Evolutionary conservation across 2,888 invertebrate genomes (phyloP).

Genomic region (Philonicus albiceps): DNA sequence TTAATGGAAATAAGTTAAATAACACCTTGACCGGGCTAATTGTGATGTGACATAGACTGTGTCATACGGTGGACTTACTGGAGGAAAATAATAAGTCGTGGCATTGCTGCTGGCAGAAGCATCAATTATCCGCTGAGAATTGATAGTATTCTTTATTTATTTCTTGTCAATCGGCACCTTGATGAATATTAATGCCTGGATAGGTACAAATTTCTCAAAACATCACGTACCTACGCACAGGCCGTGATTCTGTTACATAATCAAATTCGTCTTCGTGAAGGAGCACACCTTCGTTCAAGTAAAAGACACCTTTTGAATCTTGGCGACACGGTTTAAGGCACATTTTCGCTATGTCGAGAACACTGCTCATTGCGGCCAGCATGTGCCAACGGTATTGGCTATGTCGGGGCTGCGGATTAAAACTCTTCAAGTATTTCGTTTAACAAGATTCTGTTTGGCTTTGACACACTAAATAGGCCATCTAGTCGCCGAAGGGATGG

Average conservation of each 20-base stretch:
- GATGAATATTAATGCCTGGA: not conserved
- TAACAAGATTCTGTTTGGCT: slow-evolving; percentile 12
- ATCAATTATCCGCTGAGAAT: not conserved
- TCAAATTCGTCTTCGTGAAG: not conserved
- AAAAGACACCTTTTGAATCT: not conserved
- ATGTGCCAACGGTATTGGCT: not conserved
- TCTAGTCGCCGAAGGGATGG: not conserved
- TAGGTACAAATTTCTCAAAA: not conserved
- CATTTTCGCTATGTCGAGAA: not conserved
- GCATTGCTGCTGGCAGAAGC: not conserved
- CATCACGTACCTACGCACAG: not conserved
- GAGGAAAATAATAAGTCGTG: not conserved
- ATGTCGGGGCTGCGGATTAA: not conserved
- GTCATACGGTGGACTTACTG: not conserved
- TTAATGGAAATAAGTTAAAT: not conserved
- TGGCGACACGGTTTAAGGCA: not conserved
- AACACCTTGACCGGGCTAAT: slow-evolving; percentile 2
- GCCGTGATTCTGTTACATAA: not conserved
- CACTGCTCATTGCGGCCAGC: not conserved
- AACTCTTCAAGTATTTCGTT: not conserved
- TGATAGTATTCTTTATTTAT: not conserved
- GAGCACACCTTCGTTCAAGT: slow-evolving; percentile 6
- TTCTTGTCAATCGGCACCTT: not conserved
- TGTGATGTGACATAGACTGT: not conserved
- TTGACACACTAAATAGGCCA: slow-evolving; percentile 1